Evolutionary conservation across 2,888 invertebrate species (phyloP).

Genomic region (Aporophyla nigra): DNA sequence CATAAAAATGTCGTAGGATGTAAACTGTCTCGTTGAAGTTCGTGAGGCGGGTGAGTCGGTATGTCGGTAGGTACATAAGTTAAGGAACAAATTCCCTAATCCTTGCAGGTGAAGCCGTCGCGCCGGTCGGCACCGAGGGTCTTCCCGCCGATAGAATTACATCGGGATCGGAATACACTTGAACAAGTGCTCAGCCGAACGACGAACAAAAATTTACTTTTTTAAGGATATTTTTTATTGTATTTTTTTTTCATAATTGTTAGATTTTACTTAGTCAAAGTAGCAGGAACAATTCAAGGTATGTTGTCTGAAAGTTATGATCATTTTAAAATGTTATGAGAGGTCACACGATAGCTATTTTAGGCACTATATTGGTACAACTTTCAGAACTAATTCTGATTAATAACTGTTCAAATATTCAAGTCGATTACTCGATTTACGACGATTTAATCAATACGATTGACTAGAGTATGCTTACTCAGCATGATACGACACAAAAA

Average conservation of each 20-base stretch:
- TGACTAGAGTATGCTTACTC: slow-evolving; percentile 11
- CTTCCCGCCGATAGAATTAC: slow-evolving; percentile 84
- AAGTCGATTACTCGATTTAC: not conserved
- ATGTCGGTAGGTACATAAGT: slow-evolving; percentile 66
- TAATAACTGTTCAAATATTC: not conserved
- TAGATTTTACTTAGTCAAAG: not conserved
- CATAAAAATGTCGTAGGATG: slow-evolving; percentile 86
- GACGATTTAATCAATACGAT: not conserved
- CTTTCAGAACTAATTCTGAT: not conserved
- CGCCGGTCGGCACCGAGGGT: slow-evolving; percentile 73
- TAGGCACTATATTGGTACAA: not conserved
- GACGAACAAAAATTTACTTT: slow-evolving; percentile 29
- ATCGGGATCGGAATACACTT: slow-evolving; percentile 75
- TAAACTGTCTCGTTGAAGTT: slow-evolving; percentile 78
- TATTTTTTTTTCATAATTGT: not conserved
- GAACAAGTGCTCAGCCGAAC: slow-evolving; percentile 55
- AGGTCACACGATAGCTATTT: not conserved
- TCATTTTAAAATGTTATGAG: not conserved
- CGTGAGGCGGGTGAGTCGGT: slow-evolving; percentile 56
- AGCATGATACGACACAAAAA: slow-evolving; percentile 15
- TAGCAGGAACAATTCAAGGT: not conserved
- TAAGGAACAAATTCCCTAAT: slow-evolving; percentile 84
- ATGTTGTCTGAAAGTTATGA: not conserved
- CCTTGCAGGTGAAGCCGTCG: slow-evolving; percentile 81
- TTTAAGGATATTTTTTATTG: not conserved